phyloP scores from a whole-genome alignment of 2,113 vertebrate genomes.

The Mesocricetus auratus region DNA sequence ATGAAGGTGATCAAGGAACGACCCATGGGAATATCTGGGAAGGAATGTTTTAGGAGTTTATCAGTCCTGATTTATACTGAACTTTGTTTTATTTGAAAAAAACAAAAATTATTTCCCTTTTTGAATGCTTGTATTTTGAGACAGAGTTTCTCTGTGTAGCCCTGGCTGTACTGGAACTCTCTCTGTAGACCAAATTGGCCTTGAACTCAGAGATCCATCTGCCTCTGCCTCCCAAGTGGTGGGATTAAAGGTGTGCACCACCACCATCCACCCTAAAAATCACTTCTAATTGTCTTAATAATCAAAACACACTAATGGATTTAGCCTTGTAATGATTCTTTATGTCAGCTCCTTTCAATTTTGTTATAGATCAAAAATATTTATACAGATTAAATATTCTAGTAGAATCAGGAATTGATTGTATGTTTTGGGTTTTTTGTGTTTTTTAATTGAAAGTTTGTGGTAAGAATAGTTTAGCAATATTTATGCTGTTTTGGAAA shows the following conservation, averaged over 20 bases:
- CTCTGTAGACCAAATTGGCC: too few species aligned
- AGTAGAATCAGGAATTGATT: not conserved
- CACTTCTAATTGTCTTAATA: not conserved
- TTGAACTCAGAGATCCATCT: too few species aligned
- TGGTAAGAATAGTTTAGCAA: not conserved
- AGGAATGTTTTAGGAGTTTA: not conserved
- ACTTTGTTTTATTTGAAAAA: not conserved
- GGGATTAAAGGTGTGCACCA: too few species aligned
- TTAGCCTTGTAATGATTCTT: constrained; percentile 30
- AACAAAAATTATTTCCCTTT: not conserved
- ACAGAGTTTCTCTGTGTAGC: too few species aligned
- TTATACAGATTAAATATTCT: not conserved
- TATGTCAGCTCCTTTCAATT: constrained; percentile 32
- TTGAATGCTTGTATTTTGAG: not conserved
- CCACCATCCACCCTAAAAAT: not conserved
- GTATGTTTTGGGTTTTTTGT: not conserved
- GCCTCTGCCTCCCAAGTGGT: too few species aligned
- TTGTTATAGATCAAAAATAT: constrained; percentile 24
- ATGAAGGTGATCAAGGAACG: not conserved
- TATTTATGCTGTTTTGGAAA: constrained; percentile 9
- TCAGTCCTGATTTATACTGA: not conserved
- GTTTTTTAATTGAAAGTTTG: not conserved
- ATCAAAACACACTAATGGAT: not conserved
- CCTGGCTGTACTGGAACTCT: too few species aligned
- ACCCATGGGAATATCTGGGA: not conserved